Evolutionary conservation across 2,888 invertebrate species (phyloP), one percentile per base, ranked within the genome.

Genomic region (Cephus runcator): DNA sequence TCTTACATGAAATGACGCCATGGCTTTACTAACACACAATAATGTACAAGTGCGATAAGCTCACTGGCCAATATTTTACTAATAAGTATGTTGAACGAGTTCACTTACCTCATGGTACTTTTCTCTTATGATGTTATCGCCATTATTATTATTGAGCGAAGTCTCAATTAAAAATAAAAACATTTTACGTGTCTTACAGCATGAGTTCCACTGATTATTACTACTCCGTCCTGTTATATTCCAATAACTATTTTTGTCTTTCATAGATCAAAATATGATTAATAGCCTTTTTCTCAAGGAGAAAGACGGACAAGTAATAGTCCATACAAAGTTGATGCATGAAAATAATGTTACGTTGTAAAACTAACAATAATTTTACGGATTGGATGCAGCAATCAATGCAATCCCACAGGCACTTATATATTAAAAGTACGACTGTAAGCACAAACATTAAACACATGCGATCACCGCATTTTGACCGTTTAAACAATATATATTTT

Each of bases 21-120:
- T 23, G 56, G 56, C 35, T 56, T 56, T 56, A 56, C 56, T 56
- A 56, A 56, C 56, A 56, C 9, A 56, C 9, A 23, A 56, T 15
- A 56, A 56, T 56, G 23, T 56, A 56, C 23, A 56, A 56, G 56
- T 15, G 9, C 56, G 56, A 56, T 56, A 23, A 56, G 56, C 56
- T 56, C 6, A 69, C 31, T 74, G 35, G 31, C 33, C n/a, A 75
- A 36, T 31, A 33, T 31, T 56, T 69, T 12, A 68, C 75, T 75
- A 75, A 56, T 56, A 30, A 68, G 75, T 75, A n/a, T 69, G 6
- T 36, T 74, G 23, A 75, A 11, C 33, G n/a, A 56, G 12, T 74
- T 12, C n/a, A 56, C 56, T 56, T 56, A 56, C 56, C 56, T 56
- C 56, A 6, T 56, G 56, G 15, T 56, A 56, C 2, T 15, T 56